Percentiles rank a stretch among this genome's conserved stretches.
Evolutionary conservation across 2,888 invertebrate genomes (phyloP).

Genomic region (Esperia sulphurella): DNA sequence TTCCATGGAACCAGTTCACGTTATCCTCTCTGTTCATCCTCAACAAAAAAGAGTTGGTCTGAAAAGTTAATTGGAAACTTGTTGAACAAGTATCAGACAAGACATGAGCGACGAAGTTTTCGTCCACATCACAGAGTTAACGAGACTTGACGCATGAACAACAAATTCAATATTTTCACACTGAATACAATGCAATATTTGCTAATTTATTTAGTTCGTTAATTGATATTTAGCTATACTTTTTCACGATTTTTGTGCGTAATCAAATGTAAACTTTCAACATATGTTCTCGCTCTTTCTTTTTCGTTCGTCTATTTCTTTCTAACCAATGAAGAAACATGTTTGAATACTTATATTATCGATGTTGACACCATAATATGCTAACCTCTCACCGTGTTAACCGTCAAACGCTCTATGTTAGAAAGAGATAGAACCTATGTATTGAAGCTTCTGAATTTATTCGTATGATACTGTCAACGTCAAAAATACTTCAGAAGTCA

Average conservation of each 20-base stretch:
- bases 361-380: slow-evolving; percentile 15
- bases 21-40: slow-evolving; percentile 86
- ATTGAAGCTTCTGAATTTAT: slow-evolving; percentile 19
- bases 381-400: not conserved
- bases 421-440: slow-evolving; percentile 40
- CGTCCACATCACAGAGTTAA: slow-evolving; percentile 28
- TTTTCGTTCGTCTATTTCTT: slow-evolving; percentile 54
- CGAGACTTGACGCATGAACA: slow-evolving; percentile 1
- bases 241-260: slow-evolving; percentile 18
- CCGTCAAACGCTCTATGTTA: slow-evolving; percentile 13
- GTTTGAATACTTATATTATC: slow-evolving; percentile 13
- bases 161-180: not conserved
- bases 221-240: slow-evolving; percentile 9
- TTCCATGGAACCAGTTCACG: slow-evolving; percentile 91
- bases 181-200: slow-evolving; percentile 3
- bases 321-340: slow-evolving; percentile 44
- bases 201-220: slow-evolving; percentile 1
- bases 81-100: slow-evolving; percentile 59
- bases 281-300: slow-evolving; percentile 30
- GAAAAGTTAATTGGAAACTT: slow-evolving; percentile 68
- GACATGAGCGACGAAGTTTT: slow-evolving; percentile 46
- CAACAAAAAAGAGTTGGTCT: slow-evolving; percentile 79
- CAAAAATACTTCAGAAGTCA: slow-evolving; percentile 57
- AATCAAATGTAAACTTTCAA: slow-evolving; percentile 37
- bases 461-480: slow-evolving; percentile 51